These are phyloP conservation scores for Junonia oenone DNA, from an alignment of 2,888 invertebrate species.

Conservation along the genomic window DNA sequence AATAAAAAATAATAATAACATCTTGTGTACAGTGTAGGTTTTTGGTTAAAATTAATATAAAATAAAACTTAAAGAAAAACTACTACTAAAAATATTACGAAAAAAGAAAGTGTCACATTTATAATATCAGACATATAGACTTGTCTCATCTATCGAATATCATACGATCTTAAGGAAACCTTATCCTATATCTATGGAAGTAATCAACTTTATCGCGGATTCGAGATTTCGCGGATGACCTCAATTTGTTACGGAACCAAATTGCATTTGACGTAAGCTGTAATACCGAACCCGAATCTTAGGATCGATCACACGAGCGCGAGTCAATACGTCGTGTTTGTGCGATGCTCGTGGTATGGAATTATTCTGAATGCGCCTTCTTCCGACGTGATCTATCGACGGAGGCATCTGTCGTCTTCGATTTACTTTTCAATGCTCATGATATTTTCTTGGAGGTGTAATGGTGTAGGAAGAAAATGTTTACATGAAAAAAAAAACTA, in stretches of 20 bases:
- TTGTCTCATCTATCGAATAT: too few relatives aligned
- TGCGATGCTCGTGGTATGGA: constrained; percentile 19
- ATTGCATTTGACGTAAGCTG: too few relatives aligned
- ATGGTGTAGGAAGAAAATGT: not conserved
- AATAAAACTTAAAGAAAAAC: too few relatives aligned
- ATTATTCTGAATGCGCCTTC: constrained; percentile 22
- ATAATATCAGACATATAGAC: too few relatives aligned
- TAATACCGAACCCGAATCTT: constrained; percentile 10
- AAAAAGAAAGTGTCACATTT: too few relatives aligned
- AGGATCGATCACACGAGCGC: constrained; percentile 20
- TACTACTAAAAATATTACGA: too few relatives aligned
- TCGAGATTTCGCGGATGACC: constrained; percentile 11
- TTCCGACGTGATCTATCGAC: constrained; percentile 20
- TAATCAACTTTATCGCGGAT: constrained; percentile 10
- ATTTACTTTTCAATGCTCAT: not conserved
- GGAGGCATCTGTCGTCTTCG: constrained; percentile 9
- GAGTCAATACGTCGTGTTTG: constrained; percentile 23
- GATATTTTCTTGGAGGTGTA: not conserved
- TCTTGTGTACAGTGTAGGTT: too few relatives aligned
- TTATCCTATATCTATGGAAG: not conserved
- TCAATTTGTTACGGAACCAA: constrained; percentile 11
- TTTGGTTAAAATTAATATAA: too few relatives aligned
- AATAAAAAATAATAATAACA: too few relatives aligned
- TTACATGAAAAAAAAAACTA: not conserved
- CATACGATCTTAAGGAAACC: too few relatives aligned